Evolutionary conservation across 2,888 invertebrate genomes (phyloP).

Genomic region (Teleiodes luculella): DNA sequence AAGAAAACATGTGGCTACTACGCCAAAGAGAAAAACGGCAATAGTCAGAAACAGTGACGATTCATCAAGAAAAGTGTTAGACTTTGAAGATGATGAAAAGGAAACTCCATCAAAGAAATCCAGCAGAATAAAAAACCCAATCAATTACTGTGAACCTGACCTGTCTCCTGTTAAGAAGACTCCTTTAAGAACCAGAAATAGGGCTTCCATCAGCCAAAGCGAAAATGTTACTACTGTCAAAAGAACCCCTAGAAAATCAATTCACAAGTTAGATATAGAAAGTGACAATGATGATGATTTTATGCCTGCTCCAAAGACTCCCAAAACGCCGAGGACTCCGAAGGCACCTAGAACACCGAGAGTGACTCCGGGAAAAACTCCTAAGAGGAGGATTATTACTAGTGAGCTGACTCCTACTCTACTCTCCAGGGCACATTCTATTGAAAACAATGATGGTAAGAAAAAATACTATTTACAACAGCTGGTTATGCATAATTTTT

Average conservation of each 20-base stretch:
- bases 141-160: conserved; percentile 34
- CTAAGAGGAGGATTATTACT: conserved; percentile 46
- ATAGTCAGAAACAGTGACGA: conserved; percentile 43
- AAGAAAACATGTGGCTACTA: conserved; percentile 48
- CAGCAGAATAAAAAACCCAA: conserved; percentile 40
- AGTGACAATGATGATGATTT: conserved; percentile 55
- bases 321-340: conserved; percentile 38
- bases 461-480: too few relatives aligned
- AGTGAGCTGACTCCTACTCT: conserved; percentile 63
- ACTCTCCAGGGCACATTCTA: conserved; percentile 52
- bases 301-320: conserved; percentile 38
- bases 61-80: conserved; percentile 57
- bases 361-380: conserved; percentile 40
- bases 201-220: conserved; percentile 42
- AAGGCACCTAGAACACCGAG: conserved; percentile 24
- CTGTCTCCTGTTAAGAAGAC: conserved; percentile 31
- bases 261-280: conserved; percentile 38
- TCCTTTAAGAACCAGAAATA: conserved; percentile 38
- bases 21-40: conserved; percentile 58
- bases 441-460: conserved; percentile 62
- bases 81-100: conserved; percentile 53
- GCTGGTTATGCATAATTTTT: background rate
- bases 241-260: conserved; percentile 41
- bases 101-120: conserved; percentile 44
- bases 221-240: conserved; percentile 54